Evolutionary conservation across 2,888 invertebrate genomes (phyloP), one percentile per base, ranked within the genome.

Genomic region (Holacanthella duospinosa): DNA sequence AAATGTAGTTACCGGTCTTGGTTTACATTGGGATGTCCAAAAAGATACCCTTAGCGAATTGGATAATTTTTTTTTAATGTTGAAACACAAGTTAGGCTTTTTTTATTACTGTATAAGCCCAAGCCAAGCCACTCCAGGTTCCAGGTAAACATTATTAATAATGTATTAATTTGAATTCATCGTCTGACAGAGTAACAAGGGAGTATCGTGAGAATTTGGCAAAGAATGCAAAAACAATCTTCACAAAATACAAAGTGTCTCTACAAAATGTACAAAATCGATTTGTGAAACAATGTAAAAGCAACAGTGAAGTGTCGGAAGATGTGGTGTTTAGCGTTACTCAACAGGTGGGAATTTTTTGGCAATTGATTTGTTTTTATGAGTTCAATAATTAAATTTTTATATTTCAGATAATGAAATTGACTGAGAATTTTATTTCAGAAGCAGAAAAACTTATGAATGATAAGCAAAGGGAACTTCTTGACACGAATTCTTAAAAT

Each of bases 191-290:
- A 78, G 88, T 97, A 0, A 95, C 96, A 0, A 88, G 88, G 75
- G 95, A 97, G 76, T 89, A 94, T 75, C 82, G 96, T 70, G 94
- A 95, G 78, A 83, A 82, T 65, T 80, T 97, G 64, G 86, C 89
- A 0, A 93, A 91, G 78, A 89, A 86, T 81, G 94, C 95, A 0
- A 93, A 91, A 78, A 79, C 81, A 0, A 75, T 92, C 59, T 91
- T 85, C 75, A 83, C 88, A 2, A 89, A 88, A 77, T 87, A 88
- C 69, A 85, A 88, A 74, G 87, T 88, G 76, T 77, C 81, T 9
- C 81, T 93, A 60, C 85, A 86, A 75, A 86, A 89, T 66, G 80
- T 87, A 1, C 89, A 91, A 75, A 87, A 84, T 74, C 84, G 84
- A 68, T 83, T 82, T 64, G 77, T 86, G 0, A 89, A 86, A 74